Percentiles rank a stretch among this genome's conserved stretches.
Evolutionary conservation across 2,113 vertebrate genomes (phyloP).

Genomic region (Xiphophorus maculatus): DNA sequence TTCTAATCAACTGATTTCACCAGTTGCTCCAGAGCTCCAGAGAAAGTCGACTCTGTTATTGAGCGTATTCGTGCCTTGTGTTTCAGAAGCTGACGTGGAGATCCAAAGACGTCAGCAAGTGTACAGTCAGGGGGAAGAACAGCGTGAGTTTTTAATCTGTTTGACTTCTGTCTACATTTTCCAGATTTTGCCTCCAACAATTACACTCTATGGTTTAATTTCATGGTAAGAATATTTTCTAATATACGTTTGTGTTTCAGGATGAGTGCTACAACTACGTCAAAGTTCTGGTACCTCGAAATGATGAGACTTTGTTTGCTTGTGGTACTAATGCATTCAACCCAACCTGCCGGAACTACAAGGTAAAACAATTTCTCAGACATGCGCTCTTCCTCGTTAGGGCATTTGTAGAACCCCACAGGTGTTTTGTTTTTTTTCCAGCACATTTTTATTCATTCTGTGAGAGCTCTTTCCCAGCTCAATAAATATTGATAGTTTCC

Average conservation of each 20-base stretch:
- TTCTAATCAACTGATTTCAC: constrained; percentile 2
- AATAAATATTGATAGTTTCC: not conserved
- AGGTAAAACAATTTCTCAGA: constrained; percentile 57
- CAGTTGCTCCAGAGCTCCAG: not conserved
- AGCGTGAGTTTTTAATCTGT: constrained; percentile 65
- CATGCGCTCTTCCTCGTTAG: not conserved
- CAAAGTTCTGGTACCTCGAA: constrained; percentile 86
- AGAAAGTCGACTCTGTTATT: not conserved
- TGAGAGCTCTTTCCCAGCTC: constrained; percentile 1
- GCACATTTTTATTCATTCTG: not conserved
- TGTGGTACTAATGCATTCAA: constrained; percentile 93
- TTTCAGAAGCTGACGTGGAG: constrained; percentile 79
- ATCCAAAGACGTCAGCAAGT: constrained; percentile 78
- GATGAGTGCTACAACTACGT: constrained; percentile 93
- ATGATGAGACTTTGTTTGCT: constrained; percentile 85
- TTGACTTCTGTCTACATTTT: not conserved
- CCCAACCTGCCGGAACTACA: constrained; percentile 87
- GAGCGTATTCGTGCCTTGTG: not conserved
- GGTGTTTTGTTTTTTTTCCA: not conserved
- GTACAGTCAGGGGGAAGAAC: constrained; percentile 78
- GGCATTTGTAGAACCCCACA: not conserved
- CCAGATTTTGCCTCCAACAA: not conserved
- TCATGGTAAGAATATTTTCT: not conserved
- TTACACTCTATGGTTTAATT: not conserved
- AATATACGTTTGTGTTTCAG: constrained; percentile 63